Evolutionary conservation across 37 sponge, comb jelly and placozoan genomes (phyloP), one percentile per base, ranked within the genome.

Genomic region (Hexactinellida sp.): DNA sequence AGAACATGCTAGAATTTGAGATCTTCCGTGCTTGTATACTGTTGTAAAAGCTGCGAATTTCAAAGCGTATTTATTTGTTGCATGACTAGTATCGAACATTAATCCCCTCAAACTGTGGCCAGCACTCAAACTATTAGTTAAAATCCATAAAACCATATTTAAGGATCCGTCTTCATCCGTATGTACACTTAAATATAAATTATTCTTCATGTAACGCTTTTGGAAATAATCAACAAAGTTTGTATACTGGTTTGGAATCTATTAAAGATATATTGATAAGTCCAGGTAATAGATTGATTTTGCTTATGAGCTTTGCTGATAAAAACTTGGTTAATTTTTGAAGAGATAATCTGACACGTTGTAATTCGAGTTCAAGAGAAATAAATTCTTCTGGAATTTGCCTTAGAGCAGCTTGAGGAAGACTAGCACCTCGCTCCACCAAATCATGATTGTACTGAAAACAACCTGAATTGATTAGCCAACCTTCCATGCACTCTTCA

Each of bases 1-100:
- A 63, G 76, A 63, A 63, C 76, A 63, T 32, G 76, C 76, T 63
- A 63, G 34, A 63, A 63, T 63, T 28, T 63, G 76, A 63, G 76
- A 32, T n/a, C 30, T 63, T 63, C 76, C 76, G 76, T 63, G 32
- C 25, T 25, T 63, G 30, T 63, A 7, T 32, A 63, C 13, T 25
- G 76, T 63, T 25, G 76, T 63, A 63, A 63, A 10, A 28, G 76
- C 76, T 63, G 76, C 25, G 30, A 63, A 63, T 63, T 63, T 63
- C 25, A 63, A 23, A 63, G 76, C 76, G 30, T 63, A 63, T n/a
- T n/a, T 63, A 28, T 63, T 63, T 28, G 76, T 63, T n/a, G 32
- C 76, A 63, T 63, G 76, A 63, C 76, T 63, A 21, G 76, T 63
- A 63, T 63, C 76, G 34, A 63, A 63, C 5, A 63, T 10, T 63